phyloP scores from a whole-genome alignment of 2,113 vertebrate genomes.

The Melanerpes formicivorus region DNA sequence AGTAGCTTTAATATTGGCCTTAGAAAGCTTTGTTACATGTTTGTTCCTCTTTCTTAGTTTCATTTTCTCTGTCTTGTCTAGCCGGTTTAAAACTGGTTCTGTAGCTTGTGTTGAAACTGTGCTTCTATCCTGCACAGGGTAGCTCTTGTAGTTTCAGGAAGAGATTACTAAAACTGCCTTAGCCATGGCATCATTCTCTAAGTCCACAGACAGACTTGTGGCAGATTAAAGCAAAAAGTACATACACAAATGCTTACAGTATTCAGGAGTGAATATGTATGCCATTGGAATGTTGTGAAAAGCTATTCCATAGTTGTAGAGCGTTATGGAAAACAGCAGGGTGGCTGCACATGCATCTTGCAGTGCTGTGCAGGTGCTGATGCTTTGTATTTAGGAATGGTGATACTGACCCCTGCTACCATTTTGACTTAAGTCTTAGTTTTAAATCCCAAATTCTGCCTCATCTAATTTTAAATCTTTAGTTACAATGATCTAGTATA shows the following conservation, averaged over 20 bases:
- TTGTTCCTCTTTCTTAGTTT: constrained; percentile 1
- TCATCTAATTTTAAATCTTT: neutral
- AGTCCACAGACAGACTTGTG: neutral
- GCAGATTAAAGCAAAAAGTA: neutral
- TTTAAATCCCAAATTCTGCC: neutral
- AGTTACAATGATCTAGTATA: neutral
- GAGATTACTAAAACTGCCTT: neutral
- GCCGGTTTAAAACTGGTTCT: constrained; percentile 67
- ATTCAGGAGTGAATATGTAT: neutral
- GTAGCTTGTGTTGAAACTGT: constrained; percentile 48
- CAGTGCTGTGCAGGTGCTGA: neutral
- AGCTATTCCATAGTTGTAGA: neutral
- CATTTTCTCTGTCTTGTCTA: neutral
- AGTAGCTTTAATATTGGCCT: neutral
- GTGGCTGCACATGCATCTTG: neutral
- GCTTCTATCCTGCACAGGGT: neutral
- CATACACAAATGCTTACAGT: neutral
- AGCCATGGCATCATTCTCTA: neutral
- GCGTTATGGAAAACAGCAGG: neutral
- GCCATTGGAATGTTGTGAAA: neutral
- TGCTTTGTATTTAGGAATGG: neutral
- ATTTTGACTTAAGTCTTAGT: neutral
- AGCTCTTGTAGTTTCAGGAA: neutral
- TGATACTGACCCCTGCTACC: neutral
- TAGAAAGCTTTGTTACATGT: neutral